phyloP scores from a whole-genome alignment of 1,140 invertebrate species.

The Megalopta genalis region DNA sequence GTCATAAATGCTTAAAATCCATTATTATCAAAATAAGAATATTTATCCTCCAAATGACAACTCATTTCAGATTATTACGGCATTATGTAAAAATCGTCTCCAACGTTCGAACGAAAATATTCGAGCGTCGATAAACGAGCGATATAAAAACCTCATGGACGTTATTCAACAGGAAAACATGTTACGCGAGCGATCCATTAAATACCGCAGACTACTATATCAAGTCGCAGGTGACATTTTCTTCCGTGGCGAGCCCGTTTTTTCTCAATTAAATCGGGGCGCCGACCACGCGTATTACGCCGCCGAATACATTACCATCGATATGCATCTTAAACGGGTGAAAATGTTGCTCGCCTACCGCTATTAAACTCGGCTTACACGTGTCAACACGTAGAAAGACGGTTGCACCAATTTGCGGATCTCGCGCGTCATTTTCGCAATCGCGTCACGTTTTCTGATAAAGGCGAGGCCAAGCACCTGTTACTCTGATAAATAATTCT shows the following conservation, averaged over 20 bases:
- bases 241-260: not conserved
- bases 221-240: slow-evolving; percentile 19
- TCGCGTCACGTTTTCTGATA: slow-evolving; percentile 30
- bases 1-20: no score
- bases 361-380: slow-evolving; percentile 30
- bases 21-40: no score
- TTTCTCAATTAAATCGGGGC: slow-evolving; percentile 15
- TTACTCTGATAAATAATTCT: slow-evolving; percentile 43
- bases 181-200: not conserved
- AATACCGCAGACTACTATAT: not conserved
- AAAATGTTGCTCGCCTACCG: slow-evolving; percentile 1
- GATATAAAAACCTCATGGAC: not conserved
- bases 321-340: slow-evolving; percentile 19
- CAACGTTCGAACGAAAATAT: not conserved
- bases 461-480: slow-evolving; percentile 39
- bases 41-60: no score
- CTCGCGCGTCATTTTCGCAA: slow-evolving; percentile 4
- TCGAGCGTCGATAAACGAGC: not conserved
- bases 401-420: slow-evolving; percentile 21
- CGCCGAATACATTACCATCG: slow-evolving; percentile 20
- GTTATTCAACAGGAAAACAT: no score
- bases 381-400: not conserved
- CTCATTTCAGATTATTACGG: no score
- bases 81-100: no score
- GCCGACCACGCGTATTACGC: not conserved